Base-by-base conservation (phyloP, 2,888 invertebrate species). In the Hecatera dysodea region DNA sequence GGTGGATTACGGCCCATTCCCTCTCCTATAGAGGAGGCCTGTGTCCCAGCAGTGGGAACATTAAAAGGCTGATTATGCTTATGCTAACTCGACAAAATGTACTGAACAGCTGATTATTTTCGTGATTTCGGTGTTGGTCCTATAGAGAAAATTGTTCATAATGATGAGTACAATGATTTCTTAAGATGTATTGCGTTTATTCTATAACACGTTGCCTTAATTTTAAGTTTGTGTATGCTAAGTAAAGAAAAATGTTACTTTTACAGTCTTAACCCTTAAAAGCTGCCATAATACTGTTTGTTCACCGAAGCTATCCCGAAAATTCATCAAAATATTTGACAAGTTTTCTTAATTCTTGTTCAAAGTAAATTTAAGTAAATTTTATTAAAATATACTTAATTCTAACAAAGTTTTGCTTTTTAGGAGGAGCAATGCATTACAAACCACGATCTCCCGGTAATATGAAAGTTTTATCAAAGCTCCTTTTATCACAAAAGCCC, bases 381-480 rank as follows among this genome's bases (percentile, higher is more conserved):
- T 78, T 52, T 48, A 62, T 39, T 19, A 22, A 11, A 55, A 59
- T 46, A 19, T 60, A 33, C 24, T 57, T 44, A 71, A 69, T n/a
- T 81, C 70, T 88, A 87, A 89, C 77, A 59, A 70, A 76, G 62
- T 87, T 90, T 93, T 90, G 90, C 80, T 88, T 94, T 95, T 90
- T 94, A 95, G 95, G 95, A 92, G 95, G 94, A 87, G 94, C 93
- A 76, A 90, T 95, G 87, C 91, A 94, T 92, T 95, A 94, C 90
- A 94, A 95, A 81, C 95, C 93, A 82, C 92, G 93, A 72, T 92
- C 92, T 75, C 91, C 94, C 86, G 95, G 91, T 90, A 90, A 90
- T 80, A 69, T 68, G 19, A 77, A 77, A 69, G 39, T 77, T 74
- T 39, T 78, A 59, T 55, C 65, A 80, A 79, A 73, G 74, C 81